Conservation (phyloP, 2,113 vertebrate genomes). For the Syrrhaptes paradoxus region DNA sequence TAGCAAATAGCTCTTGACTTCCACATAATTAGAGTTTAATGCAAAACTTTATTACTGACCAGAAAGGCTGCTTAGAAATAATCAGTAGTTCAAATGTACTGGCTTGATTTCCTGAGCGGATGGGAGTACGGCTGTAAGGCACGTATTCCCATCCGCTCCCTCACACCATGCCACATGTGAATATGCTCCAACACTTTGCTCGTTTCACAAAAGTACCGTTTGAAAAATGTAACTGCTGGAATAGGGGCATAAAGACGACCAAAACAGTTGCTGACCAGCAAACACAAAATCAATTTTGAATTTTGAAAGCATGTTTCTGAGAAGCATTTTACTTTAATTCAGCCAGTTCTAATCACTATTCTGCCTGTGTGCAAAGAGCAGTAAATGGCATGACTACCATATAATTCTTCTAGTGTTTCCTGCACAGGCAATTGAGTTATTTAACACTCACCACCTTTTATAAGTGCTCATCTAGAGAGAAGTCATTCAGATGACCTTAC, state of each 20-base stretch:
- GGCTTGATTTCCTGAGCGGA: neutral
- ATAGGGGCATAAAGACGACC: neutral
- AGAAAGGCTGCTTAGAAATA: neutral
- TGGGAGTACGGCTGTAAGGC: neutral
- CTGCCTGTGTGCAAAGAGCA: neutral
- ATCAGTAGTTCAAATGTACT: neutral
- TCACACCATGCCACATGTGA: neutral
- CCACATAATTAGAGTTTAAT: neutral
- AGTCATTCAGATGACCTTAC: neutral
- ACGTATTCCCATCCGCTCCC: neutral
- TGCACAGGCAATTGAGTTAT: neutral
- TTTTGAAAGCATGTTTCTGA: neutral
- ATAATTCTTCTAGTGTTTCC: neutral
- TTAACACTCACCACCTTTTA: neutral
- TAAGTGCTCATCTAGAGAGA: neutral
- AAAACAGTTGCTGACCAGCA: neutral
- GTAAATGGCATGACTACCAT: neutral
- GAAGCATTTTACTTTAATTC: neutral
- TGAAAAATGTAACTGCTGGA: neutral
- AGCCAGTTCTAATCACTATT: neutral
- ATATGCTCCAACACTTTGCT: accelerated
- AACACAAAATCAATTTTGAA: neutral
- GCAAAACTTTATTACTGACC: neutral
- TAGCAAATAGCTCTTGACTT: neutral
- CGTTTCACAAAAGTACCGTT: neutral